Evolutionary conservation across 2,888 invertebrate genomes (phyloP).

Genomic region (Cerceris ruficornis): DNA sequence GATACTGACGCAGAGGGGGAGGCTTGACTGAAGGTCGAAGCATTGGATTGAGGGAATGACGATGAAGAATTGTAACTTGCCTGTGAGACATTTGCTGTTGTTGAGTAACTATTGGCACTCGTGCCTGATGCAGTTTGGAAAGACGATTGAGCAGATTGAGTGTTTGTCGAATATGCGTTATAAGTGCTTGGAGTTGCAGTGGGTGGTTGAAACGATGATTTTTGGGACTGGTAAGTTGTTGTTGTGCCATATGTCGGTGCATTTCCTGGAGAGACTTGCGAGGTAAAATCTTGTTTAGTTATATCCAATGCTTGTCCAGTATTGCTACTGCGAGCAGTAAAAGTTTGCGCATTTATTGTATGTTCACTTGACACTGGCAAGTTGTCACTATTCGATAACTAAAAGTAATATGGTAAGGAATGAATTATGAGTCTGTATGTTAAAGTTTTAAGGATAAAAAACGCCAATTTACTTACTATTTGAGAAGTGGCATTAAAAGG

Average conservation of each 20-base stretch:
- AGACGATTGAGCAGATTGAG: constrained; percentile 82
- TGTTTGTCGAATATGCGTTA: constrained; percentile 82
- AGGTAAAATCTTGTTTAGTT: constrained; percentile 73
- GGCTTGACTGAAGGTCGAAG: constrained; percentile 77
- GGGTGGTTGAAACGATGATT: constrained; percentile 82
- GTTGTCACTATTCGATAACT: constrained; percentile 79
- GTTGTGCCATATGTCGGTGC: constrained; percentile 72
- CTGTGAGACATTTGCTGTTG: constrained; percentile 76
- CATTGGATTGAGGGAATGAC: constrained; percentile 77
- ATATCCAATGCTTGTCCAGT: constrained; percentile 72
- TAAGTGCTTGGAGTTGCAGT: constrained; percentile 75
- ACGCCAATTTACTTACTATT: constrained; percentile 67
- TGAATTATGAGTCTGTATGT: background rate
- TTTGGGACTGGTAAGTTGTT: constrained; percentile 78
- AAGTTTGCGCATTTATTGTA: constrained; percentile 77
- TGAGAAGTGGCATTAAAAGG: constrained; percentile 76
- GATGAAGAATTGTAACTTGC: constrained; percentile 75
- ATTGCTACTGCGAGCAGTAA: constrained; percentile 67
- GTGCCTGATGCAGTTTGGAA: constrained; percentile 81
- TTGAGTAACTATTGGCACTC: constrained; percentile 80
- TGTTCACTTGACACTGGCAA: constrained; percentile 79
- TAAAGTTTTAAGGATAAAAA: background rate
- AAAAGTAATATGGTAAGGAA: constrained; percentile 24
- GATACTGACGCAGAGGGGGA: constrained; percentile 76
- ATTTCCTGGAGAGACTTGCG: constrained; percentile 77